Conservation (phyloP, 2,888 invertebrate genomes). For the Elegia similella region DNA sequence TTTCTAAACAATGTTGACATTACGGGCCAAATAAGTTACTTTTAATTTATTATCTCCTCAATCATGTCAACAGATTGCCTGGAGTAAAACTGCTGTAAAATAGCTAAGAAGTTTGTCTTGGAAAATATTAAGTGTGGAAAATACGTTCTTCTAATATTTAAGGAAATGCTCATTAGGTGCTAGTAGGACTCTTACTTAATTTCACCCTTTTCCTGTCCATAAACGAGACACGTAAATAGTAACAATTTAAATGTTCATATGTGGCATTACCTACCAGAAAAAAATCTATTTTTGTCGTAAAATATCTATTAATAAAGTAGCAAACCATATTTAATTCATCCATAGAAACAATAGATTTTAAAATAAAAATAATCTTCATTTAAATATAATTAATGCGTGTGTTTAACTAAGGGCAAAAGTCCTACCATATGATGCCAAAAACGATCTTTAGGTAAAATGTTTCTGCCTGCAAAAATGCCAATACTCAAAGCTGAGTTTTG, state of each 20-base stretch:
- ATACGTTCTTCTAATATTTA: no score
- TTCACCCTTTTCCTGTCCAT: no score
- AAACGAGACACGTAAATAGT: no score
- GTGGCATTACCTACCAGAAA: no score
- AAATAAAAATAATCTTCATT: neutral
- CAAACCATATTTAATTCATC: neutral
- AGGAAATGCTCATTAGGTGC: no score
- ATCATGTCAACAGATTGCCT: neutral
- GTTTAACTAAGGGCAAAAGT: no score
- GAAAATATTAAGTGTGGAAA: neutral
- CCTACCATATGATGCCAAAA: no score
- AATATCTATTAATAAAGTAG: neutral
- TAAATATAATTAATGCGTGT: neutral
- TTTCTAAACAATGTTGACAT: no score
- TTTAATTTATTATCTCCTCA: neutral
- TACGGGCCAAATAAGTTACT: neutral
- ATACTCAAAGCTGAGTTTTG: no score
- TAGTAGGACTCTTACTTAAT: neutral
- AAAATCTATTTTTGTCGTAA: neutral
- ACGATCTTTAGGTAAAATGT: no score
- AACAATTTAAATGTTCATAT: no score
- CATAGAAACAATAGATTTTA: neutral
- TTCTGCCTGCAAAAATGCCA: no score
- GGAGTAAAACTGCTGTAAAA: neutral
- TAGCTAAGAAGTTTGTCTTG: neutral